phyloP scores from a whole-genome alignment of 2,113 vertebrate genomes.

The Excalfactoria chinensis region DNA sequence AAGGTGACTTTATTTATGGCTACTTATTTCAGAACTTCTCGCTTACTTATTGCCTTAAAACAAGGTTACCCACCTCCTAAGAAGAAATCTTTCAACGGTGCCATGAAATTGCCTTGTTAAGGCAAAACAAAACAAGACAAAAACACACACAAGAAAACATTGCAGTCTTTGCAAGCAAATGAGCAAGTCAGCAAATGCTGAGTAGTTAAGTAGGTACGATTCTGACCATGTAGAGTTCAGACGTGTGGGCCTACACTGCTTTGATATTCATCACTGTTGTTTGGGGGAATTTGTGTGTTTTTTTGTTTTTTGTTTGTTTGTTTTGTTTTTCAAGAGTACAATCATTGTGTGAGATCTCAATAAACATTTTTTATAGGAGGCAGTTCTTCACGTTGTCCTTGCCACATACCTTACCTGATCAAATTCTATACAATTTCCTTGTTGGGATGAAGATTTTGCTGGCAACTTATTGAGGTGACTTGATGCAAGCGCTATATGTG shows the following conservation, averaged over 20 bases:
- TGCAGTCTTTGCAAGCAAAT: neutral
- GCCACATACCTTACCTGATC: neutral
- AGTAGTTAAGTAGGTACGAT: neutral
- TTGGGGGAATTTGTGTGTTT: too few relatives aligned
- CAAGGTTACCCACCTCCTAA: neutral
- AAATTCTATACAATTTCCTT: neutral
- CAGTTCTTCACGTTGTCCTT: neutral
- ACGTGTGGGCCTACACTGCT: neutral
- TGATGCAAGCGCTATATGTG: neutral
- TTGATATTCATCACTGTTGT: neutral
- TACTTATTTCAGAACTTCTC: neutral
- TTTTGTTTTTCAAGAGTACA: neutral
- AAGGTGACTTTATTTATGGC: neutral
- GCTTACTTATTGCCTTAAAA: neutral
- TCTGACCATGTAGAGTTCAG: neutral
- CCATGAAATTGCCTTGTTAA: neutral
- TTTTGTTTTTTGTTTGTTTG: too few relatives aligned
- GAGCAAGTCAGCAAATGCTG: neutral
- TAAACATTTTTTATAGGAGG: neutral
- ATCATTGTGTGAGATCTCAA: neutral
- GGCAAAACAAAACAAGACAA: neutral
- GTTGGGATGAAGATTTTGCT: neutral
- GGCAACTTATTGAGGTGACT: neutral
- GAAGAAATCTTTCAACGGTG: neutral
- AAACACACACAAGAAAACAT: neutral